Evolutionary conservation across 2,888 invertebrate species (phyloP).

Genomic region (Athalia rosae): DNA sequence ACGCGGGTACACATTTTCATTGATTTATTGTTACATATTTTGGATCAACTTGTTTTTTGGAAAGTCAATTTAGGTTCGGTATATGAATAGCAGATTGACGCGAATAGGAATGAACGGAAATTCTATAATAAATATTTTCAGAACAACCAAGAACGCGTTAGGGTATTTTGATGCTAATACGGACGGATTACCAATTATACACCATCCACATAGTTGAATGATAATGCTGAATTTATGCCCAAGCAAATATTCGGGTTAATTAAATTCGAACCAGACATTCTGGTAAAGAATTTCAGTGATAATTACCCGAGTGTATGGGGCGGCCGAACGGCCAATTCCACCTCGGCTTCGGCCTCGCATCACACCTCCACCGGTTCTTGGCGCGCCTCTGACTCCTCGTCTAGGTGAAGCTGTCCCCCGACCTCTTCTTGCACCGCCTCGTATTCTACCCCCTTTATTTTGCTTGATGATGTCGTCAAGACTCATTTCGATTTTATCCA

Average conservation of each 20-base stretch:
- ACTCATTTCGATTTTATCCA: slow-evolving; percentile 97
- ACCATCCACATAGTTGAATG: background rate
- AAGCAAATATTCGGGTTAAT: background rate
- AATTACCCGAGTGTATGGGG: slow-evolving; percentile 82
- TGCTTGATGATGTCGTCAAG: slow-evolving; percentile 97
- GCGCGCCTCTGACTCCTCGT: slow-evolving; percentile 74
- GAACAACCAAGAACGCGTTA: no score
- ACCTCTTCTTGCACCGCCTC: slow-evolving; percentile 75
- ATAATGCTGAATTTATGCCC: background rate
- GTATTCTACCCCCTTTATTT: slow-evolving; percentile 82
- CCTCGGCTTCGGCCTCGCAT: slow-evolving; percentile 84
- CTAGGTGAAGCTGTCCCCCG: slow-evolving; percentile 74
- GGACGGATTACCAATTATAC: background rate
- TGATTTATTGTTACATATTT: no score
- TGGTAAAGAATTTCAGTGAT: slow-evolving; percentile 47
- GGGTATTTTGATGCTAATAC: no score
- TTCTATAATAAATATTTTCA: no score
- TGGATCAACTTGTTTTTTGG: no score
- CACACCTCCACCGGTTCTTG: slow-evolving; percentile 75
- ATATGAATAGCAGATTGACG: no score
- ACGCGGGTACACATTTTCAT: no score
- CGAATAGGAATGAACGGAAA: no score
- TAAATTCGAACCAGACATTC: background rate
- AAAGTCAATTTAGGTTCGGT: no score
- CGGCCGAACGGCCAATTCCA: slow-evolving; percentile 79